Base-by-base conservation (phyloP, 1,140 invertebrate genomes). In the Aphis craccivora region DNA sequence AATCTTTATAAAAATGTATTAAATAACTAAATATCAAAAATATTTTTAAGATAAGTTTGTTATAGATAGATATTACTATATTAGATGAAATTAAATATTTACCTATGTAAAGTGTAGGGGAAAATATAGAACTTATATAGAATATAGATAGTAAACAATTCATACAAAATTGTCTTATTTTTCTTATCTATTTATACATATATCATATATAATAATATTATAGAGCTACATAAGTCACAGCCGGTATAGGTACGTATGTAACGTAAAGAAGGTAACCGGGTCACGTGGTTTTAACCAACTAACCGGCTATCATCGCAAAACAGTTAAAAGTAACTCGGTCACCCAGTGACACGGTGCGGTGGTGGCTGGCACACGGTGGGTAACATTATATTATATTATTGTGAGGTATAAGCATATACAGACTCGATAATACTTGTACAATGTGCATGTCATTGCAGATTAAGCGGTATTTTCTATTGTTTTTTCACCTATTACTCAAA, bases 281-380 rank as follows among this genome's bases (percentile, higher is more conserved):
- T 88, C 48, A 88, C 18, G n/a, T 51, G 87, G 48, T 51, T 53
- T 45, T 20, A n/a, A 88, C n/a, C 30, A 51, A 18, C 45, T n/a
- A 35, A 35, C 23, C 87, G 45, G n/a, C 45, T 1, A n/a, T 87
- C 48, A 88, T 48, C 87, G n/a, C 86, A 51, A n/a, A 45, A 53
- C 86, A n/a, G n/a, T 35, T 51, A 20, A 37, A 37, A 51, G n/a
- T 84, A 45, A 88, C 87, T 53, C 87, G 87, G 87, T 88, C 48
- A 88, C 48, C 87, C 40, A 88, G 48, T 88, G 87, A 88, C 86
- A 88, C 45, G 48, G n/a, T 2, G 45, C 18, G 6, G 45, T 37
- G 25, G 45, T n/a, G 48, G 22, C 30, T 30, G 30, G 30, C 30
- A 67, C 30, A n/a, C 55, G 55, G 25, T 60, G 55, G 55, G 55